These are phyloP conservation scores for Cinclus mexicanus DNA, from an alignment of 2,113 vertebrate genomes.

Conservation along the genomic window DNA sequence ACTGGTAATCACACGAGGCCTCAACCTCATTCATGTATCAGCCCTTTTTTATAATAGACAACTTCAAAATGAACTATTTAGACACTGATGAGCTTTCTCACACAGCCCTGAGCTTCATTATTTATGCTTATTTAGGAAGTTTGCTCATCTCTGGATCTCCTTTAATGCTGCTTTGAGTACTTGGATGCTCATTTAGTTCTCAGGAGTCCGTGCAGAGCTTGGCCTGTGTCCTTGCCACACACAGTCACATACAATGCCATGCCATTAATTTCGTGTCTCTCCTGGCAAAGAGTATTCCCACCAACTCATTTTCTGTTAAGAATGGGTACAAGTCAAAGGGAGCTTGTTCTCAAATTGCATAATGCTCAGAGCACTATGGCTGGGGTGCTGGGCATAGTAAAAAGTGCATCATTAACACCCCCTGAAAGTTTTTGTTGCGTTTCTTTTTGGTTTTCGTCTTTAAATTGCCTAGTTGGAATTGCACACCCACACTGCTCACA, in stretches of 20 bases:
- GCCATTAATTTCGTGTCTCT: background rate
- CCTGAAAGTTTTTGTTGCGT: background rate
- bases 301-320: background rate
- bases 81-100: background rate
- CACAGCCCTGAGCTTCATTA: background rate
- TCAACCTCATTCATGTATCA: background rate
- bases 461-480: background rate
- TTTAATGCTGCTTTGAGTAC: background rate
- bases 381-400: background rate
- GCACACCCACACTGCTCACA: background rate
- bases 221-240: background rate
- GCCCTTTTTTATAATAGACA: background rate
- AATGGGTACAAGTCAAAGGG: background rate
- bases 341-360: background rate
- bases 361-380: background rate
- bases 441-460: background rate
- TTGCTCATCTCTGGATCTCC: background rate
- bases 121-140: slow-evolving; percentile 1
- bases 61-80: background rate
- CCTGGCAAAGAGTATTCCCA: background rate
- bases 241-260: background rate
- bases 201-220: background rate
- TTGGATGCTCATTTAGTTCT: background rate
- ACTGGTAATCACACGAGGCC: background rate
- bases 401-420: background rate